phyloP scores from a whole-genome alignment of 2,888 invertebrate genomes.

The Drosophila helvetica region DNA sequence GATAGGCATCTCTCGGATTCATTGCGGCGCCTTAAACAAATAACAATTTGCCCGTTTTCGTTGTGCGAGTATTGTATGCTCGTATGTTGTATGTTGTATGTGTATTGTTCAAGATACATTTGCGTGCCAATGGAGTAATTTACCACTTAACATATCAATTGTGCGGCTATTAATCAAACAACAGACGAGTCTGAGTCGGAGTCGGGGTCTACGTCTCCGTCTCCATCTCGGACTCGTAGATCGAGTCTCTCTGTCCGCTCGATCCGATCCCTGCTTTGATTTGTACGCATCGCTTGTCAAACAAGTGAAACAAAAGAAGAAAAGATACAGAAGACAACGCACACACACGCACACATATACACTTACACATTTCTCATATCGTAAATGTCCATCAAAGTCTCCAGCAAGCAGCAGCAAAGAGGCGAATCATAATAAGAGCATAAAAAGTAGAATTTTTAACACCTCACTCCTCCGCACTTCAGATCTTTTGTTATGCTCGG shows the following conservation, averaged over 20 bases:
- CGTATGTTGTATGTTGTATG: conserved; percentile 21
- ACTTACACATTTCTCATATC: conserved; percentile 57
- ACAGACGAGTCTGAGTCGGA: conserved; percentile 23
- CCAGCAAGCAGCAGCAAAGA: conserved; percentile 25
- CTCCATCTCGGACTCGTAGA: conserved; percentile 1
- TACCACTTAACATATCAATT: conserved; percentile 80
- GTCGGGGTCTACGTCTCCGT: background rate
- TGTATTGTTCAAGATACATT: conserved; percentile 60
- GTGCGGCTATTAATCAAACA: conserved; percentile 79
- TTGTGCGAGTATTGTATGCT: conserved; percentile 13
- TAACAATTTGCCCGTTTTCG: conserved; percentile 64
- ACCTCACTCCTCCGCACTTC: conserved; percentile 70
- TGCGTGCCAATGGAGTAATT: conserved; percentile 79
- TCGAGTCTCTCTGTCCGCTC: conserved; percentile 28
- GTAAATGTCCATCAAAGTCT: conserved; percentile 71
- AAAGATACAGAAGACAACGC: conserved; percentile 29
- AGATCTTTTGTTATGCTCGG: conserved; percentile 48
- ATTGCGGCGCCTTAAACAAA: conserved; percentile 78
- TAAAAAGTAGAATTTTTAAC: conserved; percentile 77
- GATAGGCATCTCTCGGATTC: conserved; percentile 51
- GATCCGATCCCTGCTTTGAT: conserved; percentile 70
- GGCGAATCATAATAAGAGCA: conserved; percentile 74
- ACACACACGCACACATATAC: background rate
- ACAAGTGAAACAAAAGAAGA: conserved; percentile 66
- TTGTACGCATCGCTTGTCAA: conserved; percentile 80